Conservation (phyloP, 2,113 vertebrate species). For the Hymenochirus boettgeri region DNA sequence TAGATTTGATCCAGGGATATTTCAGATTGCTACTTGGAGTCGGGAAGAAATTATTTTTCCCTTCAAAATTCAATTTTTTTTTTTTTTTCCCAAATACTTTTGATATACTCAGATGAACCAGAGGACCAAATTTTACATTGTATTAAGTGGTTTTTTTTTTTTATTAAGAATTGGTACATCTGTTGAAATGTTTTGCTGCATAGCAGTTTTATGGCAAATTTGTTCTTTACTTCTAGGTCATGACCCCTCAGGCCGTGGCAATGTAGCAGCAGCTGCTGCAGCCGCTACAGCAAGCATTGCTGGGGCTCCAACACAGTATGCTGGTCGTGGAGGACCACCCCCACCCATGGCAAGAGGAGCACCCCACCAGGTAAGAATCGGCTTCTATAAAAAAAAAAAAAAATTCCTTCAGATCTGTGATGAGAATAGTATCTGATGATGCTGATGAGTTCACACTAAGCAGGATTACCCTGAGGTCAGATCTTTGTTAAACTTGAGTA, state of each 20-base stretch:
- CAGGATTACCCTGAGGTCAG: slow-evolving; percentile 59
- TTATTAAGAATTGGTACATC: too few species aligned
- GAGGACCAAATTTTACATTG: too few species aligned
- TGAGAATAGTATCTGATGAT: slow-evolving; percentile 56
- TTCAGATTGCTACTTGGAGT: too few species aligned
- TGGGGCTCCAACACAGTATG: slow-evolving; percentile 90
- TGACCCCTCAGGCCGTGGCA: slow-evolving; percentile 92
- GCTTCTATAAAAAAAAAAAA: neutral
- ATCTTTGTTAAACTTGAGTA: too few species aligned
- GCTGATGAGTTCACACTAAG: slow-evolving; percentile 49
- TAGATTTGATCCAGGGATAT: too few species aligned
- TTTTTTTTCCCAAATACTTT: too few species aligned
- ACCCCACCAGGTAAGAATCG: slow-evolving; percentile 86
- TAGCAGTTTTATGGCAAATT: too few species aligned
- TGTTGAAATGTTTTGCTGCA: too few species aligned
- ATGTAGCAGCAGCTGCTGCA: slow-evolving; percentile 85
- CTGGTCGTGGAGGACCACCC: slow-evolving; percentile 80
- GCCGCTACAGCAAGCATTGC: slow-evolving; percentile 91
- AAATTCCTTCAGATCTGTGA: slow-evolving; percentile 40
- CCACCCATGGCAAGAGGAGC: slow-evolving; percentile 94
- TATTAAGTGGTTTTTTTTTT: too few species aligned
- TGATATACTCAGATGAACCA: too few species aligned
- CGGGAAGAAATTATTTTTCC: too few species aligned
- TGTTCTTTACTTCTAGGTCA: slow-evolving; percentile 73
- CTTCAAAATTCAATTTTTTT: too few species aligned